Evolutionary conservation across 2,113 vertebrate species (phyloP).

Genomic region (Misgurnus anguillicaudatus): DNA sequence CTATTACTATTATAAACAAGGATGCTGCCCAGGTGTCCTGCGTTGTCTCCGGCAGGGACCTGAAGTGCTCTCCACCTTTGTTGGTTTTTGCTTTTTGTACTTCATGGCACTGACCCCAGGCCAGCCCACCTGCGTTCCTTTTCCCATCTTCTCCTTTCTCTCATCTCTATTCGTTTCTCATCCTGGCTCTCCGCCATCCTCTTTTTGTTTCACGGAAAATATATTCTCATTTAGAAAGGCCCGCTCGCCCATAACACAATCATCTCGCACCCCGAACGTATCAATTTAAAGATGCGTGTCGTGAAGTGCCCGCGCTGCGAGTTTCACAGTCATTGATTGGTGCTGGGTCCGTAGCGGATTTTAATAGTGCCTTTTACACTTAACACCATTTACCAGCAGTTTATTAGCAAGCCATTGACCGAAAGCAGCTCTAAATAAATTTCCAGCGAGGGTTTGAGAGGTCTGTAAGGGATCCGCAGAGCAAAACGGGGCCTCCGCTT

Average conservation of each 20-base stretch:
- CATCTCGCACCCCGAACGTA: constrained; percentile 13
- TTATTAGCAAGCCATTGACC: constrained; percentile 29
- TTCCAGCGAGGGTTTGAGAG: constrained; percentile 5
- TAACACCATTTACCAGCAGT: constrained; percentile 36
- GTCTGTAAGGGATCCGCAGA: constrained; percentile 12
- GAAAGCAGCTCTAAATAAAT: constrained; percentile 22
- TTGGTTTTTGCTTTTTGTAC: neutral
- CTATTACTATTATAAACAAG: neutral
- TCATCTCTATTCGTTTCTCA: neutral
- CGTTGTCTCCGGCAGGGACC: constrained; percentile 11
- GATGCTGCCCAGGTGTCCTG: constrained; percentile 33
- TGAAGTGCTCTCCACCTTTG: neutral
- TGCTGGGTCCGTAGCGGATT: constrained; percentile 12
- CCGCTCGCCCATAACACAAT: neutral
- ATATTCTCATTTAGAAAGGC: neutral
- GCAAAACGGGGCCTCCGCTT: neutral
- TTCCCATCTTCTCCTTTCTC: neutral
- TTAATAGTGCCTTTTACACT: constrained; percentile 30
- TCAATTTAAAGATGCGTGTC: constrained; percentile 17
- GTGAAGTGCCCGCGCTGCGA: neutral
- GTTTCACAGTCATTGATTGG: constrained; percentile 32
- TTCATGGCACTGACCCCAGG: constrained; percentile 23
- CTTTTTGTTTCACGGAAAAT: neutral
- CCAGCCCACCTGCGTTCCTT: neutral
- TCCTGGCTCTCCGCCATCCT: neutral